These are phyloP conservation scores for Ovibos moschatus DNA, from an alignment of 2,113 vertebrate species.

Conservation along the genomic window DNA sequence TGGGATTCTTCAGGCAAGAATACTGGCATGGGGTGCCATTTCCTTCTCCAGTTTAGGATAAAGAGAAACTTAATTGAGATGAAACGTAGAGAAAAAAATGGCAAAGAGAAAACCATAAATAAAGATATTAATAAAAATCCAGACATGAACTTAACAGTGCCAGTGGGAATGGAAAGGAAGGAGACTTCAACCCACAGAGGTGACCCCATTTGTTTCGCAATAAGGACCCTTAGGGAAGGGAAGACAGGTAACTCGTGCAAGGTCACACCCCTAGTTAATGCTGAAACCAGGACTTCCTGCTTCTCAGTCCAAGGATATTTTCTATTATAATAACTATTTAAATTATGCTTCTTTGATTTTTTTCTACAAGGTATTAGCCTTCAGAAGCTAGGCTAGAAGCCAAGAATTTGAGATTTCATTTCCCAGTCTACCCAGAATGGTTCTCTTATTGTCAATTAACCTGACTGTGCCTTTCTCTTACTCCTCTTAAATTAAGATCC, in stretches of 20 bases:
- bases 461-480: neutral
- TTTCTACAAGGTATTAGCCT: neutral
- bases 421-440: neutral
- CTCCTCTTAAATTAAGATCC: slow-evolving; percentile 12
- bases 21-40: neutral
- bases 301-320: neutral
- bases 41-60: neutral
- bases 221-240: neutral
- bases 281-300: neutral
- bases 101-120: neutral
- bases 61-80: neutral
- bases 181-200: fast-evolving
- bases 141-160: neutral
- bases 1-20: neutral
- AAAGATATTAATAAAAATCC: neutral
- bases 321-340: neutral
- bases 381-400: neutral
- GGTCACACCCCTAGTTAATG: neutral
- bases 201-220: neutral
- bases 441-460: slow-evolving; percentile 34
- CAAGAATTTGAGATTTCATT: slow-evolving; percentile 49
- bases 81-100: neutral
- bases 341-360: slow-evolving; percentile 12
- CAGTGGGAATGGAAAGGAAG: neutral
- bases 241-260: neutral